Percentiles rank a stretch among this genome's conserved stretches.
phyloP scores from a whole-genome alignment of 2,888 invertebrate species.

The Morinoia aosen region DNA sequence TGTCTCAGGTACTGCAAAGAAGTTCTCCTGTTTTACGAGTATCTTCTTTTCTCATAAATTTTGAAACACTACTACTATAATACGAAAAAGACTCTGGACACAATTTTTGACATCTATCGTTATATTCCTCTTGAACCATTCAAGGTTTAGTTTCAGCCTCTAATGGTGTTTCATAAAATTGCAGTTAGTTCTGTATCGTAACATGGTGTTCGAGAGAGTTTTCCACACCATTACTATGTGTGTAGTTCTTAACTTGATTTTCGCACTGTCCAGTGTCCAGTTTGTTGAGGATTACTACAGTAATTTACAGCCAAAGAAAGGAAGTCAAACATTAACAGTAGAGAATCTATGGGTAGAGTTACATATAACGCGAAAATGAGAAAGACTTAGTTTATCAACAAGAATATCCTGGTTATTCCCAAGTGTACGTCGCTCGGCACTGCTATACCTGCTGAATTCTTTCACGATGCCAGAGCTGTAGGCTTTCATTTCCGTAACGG shows the following conservation, averaged over 20 bases:
- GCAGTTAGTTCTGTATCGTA: neutral
- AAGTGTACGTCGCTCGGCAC: neutral
- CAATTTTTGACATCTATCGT: neutral
- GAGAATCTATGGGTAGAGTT: neutral
- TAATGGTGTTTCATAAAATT: too few species aligned
- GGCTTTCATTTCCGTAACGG: neutral
- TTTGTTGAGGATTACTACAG: too few species aligned
- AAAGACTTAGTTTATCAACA: neutral
- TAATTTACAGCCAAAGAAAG: neutral
- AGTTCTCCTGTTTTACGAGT: too few species aligned
- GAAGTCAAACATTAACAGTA: neutral
- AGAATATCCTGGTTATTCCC: neutral
- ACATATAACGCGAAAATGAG: neutral
- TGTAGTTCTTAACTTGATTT: neutral
- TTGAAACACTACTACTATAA: neutral
- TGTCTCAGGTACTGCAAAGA: too few species aligned
- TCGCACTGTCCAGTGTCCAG: neutral
- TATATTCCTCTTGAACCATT: neutral
- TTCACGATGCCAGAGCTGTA: neutral
- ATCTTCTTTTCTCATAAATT: neutral
- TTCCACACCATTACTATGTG: neutral
- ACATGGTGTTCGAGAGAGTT: neutral
- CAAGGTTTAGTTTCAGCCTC: too few species aligned
- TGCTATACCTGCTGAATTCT: neutral
- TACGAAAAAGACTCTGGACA: neutral